A percentile compares a stretch with the other conserved stretches of the same genome.
Evolutionary conservation across 2,113 vertebrate species (phyloP).

Genomic region (Eclectus roratus): DNA sequence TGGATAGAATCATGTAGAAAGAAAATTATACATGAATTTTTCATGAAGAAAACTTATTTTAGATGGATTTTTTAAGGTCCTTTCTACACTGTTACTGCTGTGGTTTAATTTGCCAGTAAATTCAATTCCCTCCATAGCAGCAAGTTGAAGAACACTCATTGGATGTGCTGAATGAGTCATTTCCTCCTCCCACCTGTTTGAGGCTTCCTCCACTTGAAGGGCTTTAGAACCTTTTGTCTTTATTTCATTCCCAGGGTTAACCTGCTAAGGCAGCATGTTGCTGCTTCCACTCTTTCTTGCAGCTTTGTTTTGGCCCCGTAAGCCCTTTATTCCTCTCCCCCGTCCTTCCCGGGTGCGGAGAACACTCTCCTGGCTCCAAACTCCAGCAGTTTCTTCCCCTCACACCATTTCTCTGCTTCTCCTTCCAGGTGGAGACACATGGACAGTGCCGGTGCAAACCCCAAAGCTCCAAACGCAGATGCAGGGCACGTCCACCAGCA

Average conservation of each 20-base stretch:
- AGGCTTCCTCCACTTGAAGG: background rate
- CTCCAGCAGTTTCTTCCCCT: background rate
- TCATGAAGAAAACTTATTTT: background rate
- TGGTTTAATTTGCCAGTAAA: background rate
- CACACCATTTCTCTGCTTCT: background rate
- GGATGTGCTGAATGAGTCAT: background rate
- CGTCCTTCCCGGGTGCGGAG: fast-evolving
- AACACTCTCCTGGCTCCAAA: background rate
- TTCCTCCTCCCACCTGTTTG: background rate
- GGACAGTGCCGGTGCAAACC: background rate
- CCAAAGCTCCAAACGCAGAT: fast-evolving
- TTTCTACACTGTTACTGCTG: background rate
- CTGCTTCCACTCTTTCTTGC: background rate
- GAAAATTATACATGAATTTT: background rate
- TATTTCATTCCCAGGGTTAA: background rate
- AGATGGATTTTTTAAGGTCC: background rate
- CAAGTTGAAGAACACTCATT: fast-evolving
- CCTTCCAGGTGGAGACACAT: background rate
- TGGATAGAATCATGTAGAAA: background rate
- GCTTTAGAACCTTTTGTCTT: background rate
- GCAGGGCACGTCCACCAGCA: background rate
- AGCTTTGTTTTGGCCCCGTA: background rate
- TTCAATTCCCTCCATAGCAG: background rate
- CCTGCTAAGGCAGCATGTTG: background rate
- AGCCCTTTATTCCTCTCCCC: background rate